A percentile compares a stretch with the other conserved stretches of the same genome.
Conservation (phyloP, 2,888 invertebrate species). For the Xanthorhoe spadicearia region DNA sequence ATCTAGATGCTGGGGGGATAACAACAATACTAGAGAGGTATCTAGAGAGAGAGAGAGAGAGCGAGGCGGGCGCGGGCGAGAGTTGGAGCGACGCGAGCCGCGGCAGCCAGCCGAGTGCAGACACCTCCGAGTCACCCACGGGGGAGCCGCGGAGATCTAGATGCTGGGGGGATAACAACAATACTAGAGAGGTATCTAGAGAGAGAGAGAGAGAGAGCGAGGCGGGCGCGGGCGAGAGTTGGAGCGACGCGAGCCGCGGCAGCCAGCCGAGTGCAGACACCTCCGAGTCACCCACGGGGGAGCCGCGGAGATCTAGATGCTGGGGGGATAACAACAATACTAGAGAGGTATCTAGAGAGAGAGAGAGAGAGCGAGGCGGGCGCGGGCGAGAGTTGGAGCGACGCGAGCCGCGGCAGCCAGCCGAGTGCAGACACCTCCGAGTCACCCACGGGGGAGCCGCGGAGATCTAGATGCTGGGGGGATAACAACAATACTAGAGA, state of each 20-base stretch:
- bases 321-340: constrained; percentile 45
- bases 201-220: too few relatives aligned
- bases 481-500: too few relatives aligned
- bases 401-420: constrained; percentile 65
- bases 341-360: too few relatives aligned
- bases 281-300: constrained; percentile 75
- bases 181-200: too few relatives aligned
- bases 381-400: constrained; percentile 55
- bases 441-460: constrained; percentile 74
- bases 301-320: constrained; percentile 72
- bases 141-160: constrained; percentile 74
- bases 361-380: neutral
- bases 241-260: constrained; percentile 60
- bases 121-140: constrained; percentile 76
- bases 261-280: constrained; percentile 76
- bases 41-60: too few relatives aligned
- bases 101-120: constrained; percentile 73
- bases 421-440: constrained; percentile 76
- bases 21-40: too few relatives aligned
- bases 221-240: constrained; percentile 46
- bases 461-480: constrained; percentile 66
- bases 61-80: constrained; percentile 39
- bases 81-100: constrained; percentile 60
- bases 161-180: constrained; percentile 51
- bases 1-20: constrained; percentile 62